These are phyloP conservation scores for Rhorus exstirpatorius DNA, from an alignment of 2,888 invertebrate species.

Conservation along the genomic window DNA sequence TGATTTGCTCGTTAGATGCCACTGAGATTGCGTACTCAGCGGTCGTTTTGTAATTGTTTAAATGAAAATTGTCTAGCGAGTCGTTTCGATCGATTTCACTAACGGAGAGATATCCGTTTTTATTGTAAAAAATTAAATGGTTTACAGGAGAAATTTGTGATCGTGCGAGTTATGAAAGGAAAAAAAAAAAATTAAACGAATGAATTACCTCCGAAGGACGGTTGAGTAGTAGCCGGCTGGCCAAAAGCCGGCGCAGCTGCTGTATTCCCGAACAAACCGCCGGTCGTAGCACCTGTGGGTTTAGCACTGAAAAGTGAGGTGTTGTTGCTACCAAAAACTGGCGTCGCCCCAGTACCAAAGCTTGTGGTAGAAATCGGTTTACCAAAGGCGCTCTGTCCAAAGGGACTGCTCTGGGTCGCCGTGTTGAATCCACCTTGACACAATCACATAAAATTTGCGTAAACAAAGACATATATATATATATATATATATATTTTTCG, in stretches of 20 bases:
- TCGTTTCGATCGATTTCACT: too few relatives aligned
- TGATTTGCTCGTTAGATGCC: too few relatives aligned
- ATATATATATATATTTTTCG: too few relatives aligned
- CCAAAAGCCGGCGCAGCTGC: slow-evolving; percentile 90
- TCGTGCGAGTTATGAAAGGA: too few relatives aligned
- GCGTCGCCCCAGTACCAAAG: slow-evolving; percentile 89
- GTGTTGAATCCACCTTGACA: slow-evolving; percentile 87
- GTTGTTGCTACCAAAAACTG: slow-evolving; percentile 90
- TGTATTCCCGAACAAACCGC: slow-evolving; percentile 89
- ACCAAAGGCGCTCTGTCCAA: slow-evolving; percentile 87
- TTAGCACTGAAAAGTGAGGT: slow-evolving; percentile 88
- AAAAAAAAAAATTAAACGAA: too few relatives aligned
- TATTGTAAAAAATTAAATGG: too few relatives aligned
- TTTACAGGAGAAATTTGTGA: too few relatives aligned
- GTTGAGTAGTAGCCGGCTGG: slow-evolving; percentile 87
- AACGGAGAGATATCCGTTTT: too few relatives aligned
- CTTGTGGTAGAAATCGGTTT: slow-evolving; percentile 88
- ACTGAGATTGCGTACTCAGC: too few relatives aligned
- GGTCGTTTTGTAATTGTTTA: too few relatives aligned
- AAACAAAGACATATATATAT: slow-evolving; percentile 29
- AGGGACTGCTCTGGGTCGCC: slow-evolving; percentile 87
- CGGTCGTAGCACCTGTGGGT: slow-evolving; percentile 86
- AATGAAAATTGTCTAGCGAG: too few relatives aligned
- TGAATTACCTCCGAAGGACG: slow-evolving; percentile 84
- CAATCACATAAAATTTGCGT: not conserved